phyloP scores from a whole-genome alignment of 2,113 vertebrate genomes.

The Suricata suricatta region DNA sequence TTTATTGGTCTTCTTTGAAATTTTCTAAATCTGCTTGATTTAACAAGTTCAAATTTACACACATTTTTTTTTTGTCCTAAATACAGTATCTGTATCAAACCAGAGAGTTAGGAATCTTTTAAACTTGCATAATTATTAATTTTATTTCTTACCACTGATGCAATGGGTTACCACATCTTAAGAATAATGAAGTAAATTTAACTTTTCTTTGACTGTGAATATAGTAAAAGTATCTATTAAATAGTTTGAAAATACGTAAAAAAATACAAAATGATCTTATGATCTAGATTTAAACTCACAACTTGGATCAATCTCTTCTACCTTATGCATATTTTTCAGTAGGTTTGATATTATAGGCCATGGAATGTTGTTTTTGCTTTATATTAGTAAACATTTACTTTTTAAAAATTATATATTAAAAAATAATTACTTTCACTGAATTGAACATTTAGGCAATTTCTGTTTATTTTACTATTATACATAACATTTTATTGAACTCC shows the following conservation, averaged over 20 bases:
- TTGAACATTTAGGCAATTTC: not conserved
- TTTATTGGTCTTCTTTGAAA: not conserved
- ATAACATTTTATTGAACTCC: not conserved
- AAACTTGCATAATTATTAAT: not conserved
- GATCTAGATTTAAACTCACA: not conserved
- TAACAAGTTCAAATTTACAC: not conserved
- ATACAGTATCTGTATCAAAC: not conserved
- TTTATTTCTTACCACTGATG: not conserved
- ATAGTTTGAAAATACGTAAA: not conserved
- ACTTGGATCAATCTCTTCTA: not conserved
- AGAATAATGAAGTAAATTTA: not conserved
- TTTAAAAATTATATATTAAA: not conserved
- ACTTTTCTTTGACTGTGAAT: not conserved
- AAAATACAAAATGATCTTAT: not conserved
- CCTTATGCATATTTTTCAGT: not conserved
- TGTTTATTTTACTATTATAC: constrained; percentile 8
- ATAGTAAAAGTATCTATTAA: not conserved
- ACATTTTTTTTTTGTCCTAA: fast-evolving
- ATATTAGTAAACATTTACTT: not conserved
- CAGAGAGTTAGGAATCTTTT: not conserved
- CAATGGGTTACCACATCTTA: not conserved
- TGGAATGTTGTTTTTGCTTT: not conserved
- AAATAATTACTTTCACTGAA: not conserved
- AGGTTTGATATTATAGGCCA: not conserved
- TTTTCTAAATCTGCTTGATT: not conserved